Evolutionary conservation across 2,113 vertebrate genomes (phyloP).

Genomic region (Tragelaphus scriptus): DNA sequence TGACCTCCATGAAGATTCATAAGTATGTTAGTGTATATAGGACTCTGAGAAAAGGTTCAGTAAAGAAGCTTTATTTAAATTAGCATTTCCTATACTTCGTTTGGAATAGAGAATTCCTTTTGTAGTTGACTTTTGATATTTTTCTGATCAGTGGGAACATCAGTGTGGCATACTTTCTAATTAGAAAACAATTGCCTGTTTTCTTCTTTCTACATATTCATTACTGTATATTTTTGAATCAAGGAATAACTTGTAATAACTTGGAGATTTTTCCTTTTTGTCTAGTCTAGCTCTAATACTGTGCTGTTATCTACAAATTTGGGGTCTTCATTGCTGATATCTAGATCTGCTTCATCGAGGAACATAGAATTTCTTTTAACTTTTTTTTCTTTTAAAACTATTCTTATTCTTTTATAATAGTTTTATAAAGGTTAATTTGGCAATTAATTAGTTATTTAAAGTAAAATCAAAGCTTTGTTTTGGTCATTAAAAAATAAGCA

Average conservation of each 20-base stretch:
- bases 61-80: neutral
- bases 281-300: constrained; percentile 83
- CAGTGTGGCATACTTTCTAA: neutral
- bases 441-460: constrained; percentile 18
- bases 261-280: constrained; percentile 59
- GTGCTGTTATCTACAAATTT: constrained; percentile 79
- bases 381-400: constrained; percentile 50
- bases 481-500: constrained; percentile 9
- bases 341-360: constrained; percentile 98
- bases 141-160: neutral
- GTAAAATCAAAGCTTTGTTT: neutral
- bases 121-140: neutral
- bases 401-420: constrained; percentile 59
- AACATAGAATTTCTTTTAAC: constrained; percentile 72
- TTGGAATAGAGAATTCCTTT: constrained; percentile 8
- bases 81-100: neutral
- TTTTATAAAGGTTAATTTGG: constrained; percentile 26
- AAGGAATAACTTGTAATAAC: constrained; percentile 32
- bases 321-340: constrained; percentile 96
- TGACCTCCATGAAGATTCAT: neutral
- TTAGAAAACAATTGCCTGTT: neutral
- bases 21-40: neutral
- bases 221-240: neutral
- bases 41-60: neutral
- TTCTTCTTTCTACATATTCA: neutral